phyloP scores from a whole-genome alignment of 2,888 invertebrate species.

The Pollenia amentaria region DNA sequence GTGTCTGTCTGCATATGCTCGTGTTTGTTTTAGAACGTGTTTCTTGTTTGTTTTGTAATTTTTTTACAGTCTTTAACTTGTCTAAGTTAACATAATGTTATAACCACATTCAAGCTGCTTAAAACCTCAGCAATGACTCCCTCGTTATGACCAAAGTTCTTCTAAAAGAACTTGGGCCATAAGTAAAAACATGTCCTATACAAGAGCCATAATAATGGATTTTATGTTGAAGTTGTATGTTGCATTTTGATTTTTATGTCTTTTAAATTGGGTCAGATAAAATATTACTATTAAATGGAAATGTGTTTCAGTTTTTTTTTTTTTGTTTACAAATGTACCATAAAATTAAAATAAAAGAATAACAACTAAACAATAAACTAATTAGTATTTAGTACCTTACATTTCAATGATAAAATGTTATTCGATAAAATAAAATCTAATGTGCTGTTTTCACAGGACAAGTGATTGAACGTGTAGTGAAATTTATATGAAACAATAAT shows the following conservation, averaged over 20 bases:
- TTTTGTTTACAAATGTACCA: not conserved
- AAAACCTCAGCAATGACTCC: conserved; percentile 46
- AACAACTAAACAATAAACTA: conserved; percentile 40
- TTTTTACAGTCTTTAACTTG: conserved; percentile 8
- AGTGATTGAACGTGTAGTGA: too few relatives aligned
- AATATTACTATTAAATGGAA: not conserved
- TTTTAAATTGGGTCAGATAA: conserved; percentile 9
- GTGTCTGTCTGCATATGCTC: not conserved
- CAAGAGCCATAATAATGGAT: conserved; percentile 48
- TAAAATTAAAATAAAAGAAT: not conserved
- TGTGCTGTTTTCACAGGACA: not conserved
- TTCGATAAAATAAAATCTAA: conserved; percentile 36
- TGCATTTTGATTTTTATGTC: conserved; percentile 45
- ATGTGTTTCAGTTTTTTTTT: not conserved
- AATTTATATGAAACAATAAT: too few relatives aligned
- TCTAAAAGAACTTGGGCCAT: not conserved
- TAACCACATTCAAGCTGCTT: conserved; percentile 45
- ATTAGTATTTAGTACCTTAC: conserved; percentile 50
- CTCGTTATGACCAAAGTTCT: not conserved
- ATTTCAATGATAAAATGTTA: conserved; percentile 38
- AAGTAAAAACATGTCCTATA: not conserved
- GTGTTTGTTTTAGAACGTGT: not conserved
- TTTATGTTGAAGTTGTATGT: conserved; percentile 14
- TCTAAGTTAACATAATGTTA: conserved; percentile 9
- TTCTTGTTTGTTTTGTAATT: not conserved